phyloP scores from a whole-genome alignment of 2,888 invertebrate species.

The Nasonia oneida region DNA sequence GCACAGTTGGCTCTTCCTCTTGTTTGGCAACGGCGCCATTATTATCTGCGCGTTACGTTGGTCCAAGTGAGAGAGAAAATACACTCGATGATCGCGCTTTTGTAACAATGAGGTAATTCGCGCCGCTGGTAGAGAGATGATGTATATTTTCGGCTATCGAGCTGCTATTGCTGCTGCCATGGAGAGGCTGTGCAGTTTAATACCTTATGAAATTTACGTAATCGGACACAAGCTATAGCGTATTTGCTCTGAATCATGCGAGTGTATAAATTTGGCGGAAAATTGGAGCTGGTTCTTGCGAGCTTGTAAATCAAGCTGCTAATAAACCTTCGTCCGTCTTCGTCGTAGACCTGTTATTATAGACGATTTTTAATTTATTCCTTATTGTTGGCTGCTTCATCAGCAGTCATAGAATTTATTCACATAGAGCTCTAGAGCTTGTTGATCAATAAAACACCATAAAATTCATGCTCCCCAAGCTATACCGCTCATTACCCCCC shows the following conservation, averaged over 20 bases:
- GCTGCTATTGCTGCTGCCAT: too few relatives aligned
- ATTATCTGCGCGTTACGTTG: neutral
- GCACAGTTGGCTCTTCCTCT: conserved; percentile 9
- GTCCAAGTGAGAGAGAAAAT: neutral
- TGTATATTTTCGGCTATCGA: conserved; percentile 11
- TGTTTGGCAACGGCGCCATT: conserved; percentile 5
- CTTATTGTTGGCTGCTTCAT: too few relatives aligned
- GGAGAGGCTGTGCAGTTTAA: neutral
- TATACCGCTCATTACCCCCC: neutral
- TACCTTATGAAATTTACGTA: neutral
- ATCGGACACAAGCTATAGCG: neutral
- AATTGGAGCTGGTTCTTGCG: neutral
- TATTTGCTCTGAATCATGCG: neutral
- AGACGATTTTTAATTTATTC: too few relatives aligned
- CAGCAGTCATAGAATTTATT: neutral
- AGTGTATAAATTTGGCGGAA: neutral
- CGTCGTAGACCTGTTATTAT: too few relatives aligned
- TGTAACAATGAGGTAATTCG: conserved; percentile 32
- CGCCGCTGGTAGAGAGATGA: neutral
- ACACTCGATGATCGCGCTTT: neutral
- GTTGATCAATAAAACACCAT: neutral
- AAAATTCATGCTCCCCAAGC: neutral
- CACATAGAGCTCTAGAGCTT: neutral
- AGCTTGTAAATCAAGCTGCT: neutral
- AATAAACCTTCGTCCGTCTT: too few relatives aligned